Evolutionary conservation across 2,888 invertebrate species (phyloP).

Genomic region (Leptura quadrifasciata): DNA sequence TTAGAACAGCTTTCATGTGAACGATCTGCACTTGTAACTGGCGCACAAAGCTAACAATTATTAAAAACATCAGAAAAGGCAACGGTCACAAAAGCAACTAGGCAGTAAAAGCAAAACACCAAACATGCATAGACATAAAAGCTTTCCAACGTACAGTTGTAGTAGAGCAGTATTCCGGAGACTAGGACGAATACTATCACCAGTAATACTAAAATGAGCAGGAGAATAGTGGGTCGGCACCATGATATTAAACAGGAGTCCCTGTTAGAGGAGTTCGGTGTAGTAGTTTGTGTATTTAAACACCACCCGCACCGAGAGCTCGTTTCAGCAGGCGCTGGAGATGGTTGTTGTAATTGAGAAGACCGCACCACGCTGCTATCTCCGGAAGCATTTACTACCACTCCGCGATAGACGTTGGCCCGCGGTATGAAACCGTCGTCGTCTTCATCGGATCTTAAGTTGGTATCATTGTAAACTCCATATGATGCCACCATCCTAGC

Average conservation of each 20-base stretch:
- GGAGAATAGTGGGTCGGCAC: conserved; percentile 77
- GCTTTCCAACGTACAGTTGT: conserved; percentile 76
- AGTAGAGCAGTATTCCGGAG: conserved; percentile 78
- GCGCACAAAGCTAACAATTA: conserved; percentile 40
- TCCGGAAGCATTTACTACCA: conserved; percentile 71
- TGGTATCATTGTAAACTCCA: conserved; percentile 71
- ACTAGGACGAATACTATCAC: conserved; percentile 78
- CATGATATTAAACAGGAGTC: conserved; percentile 74
- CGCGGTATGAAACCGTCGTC: conserved; percentile 69
- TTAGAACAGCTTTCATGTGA: not conserved
- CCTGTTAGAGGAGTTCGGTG: conserved; percentile 63
- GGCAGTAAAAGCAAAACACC: conserved; percentile 31
- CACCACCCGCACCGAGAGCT: conserved; percentile 65
- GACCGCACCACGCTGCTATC: conserved; percentile 68
- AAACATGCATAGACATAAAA: conserved; percentile 45
- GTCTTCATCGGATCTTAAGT: conserved; percentile 63
- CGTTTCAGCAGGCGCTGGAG: conserved; percentile 32
- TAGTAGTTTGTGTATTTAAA: conserved; percentile 59
- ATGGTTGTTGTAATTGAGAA: conserved; percentile 51
- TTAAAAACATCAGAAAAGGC: conserved; percentile 29
- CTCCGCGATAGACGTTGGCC: conserved; percentile 66
- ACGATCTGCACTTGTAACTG: conserved; percentile 33
- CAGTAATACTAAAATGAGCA: conserved; percentile 76
- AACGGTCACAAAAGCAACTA: conserved; percentile 36
- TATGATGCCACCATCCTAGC: conserved; percentile 72